Base-by-base conservation (phyloP, 2,888 invertebrate genomes). In the Timema cristinae region DNA sequence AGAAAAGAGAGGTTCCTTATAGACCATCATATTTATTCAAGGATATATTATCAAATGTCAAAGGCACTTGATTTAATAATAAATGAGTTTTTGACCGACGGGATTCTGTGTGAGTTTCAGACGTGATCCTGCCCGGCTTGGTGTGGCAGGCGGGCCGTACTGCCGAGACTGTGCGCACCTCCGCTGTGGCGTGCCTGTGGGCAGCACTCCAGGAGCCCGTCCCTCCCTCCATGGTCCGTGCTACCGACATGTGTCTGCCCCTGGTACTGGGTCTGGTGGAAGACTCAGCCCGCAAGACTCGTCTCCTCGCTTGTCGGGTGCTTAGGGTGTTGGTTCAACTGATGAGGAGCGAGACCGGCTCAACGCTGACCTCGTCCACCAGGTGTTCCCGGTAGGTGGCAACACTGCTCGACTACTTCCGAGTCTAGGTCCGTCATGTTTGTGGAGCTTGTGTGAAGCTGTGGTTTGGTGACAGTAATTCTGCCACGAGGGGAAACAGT, bases 91-190 rank as follows among this genome's bases (percentile, higher is more conserved):
- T 32, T 32, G 32, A 32, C 32, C 32, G 32, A 4, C 32, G 32
- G n/a, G n/a, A n/a, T n/a, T 32, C 11, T 63, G 32, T 15, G 63
- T 59, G 56, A 73, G 51, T 79, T 79, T 69, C 76, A 87, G 89
- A 89, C 72, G 86, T 91, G 72, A 87, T 94, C 77, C 81, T 90
- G 76, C 90, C 91, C 2, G 90, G 91, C 76, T 82, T 93, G 74
- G 87, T 91, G 16, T 95, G 95, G 94, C 84, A 85, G 5, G 90
- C 93, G 10, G 94, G 94, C 0, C 86, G 89, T 66, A 88, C 90
- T 0, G 91, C 93, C 0, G 91, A 91, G 78, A 90, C 92, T 0
- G 87, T 93, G 68, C 85, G 94, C 67, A 91, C 91, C 0, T 90
- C 92, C 52, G 91, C 92, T 6, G 86, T 89, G 0, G 88, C 90